Percentiles rank a stretch among this genome's conserved stretches.
phyloP scores from a whole-genome alignment of 1,140 invertebrate genomes.

The Neotoxoptera formosana region DNA sequence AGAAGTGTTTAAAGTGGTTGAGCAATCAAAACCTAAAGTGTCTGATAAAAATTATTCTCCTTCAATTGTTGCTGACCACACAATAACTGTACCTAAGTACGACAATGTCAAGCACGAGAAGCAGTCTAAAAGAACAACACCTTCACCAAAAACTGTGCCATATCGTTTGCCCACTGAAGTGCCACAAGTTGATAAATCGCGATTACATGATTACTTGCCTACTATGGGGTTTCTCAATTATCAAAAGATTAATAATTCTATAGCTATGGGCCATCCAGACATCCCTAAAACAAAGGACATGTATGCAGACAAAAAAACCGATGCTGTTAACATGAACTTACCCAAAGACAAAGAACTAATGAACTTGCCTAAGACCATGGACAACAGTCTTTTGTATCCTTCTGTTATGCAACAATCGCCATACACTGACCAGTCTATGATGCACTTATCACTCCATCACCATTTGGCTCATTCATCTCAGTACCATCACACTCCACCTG shows the following conservation, averaged over 20 bases:
- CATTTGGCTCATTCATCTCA: conserved; percentile 45
- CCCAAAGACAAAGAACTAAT: conserved; percentile 47
- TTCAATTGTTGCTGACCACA: neutral
- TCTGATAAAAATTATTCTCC: conserved; percentile 41
- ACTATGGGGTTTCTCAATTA: conserved; percentile 48
- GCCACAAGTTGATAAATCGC: conserved; percentile 24
- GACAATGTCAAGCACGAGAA: conserved; percentile 31
- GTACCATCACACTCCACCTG: conserved; percentile 35
- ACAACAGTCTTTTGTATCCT: conserved; percentile 29
- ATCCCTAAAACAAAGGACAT: neutral
- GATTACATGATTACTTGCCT: conserved; percentile 40
- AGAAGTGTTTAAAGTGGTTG: neutral
- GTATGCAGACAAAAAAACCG: conserved; percentile 41
- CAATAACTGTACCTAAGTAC: conserved; percentile 38
- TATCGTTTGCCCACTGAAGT: conserved; percentile 37
- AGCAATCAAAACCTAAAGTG: conserved; percentile 23
- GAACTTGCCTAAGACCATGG: conserved; percentile 35
- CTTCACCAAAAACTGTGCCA: conserved; percentile 45
- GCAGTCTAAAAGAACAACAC: conserved; percentile 51
- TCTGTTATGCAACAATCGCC: conserved; percentile 55
- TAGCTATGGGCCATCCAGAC: conserved; percentile 18
- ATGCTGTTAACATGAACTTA: conserved; percentile 26
- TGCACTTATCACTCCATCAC: conserved; percentile 40
- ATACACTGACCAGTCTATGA: conserved; percentile 48
- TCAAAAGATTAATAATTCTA: conserved; percentile 51